Percentiles rank a stretch among this genome's conserved stretches.
These are phyloP conservation scores for Automeris io DNA, from an alignment of 2,888 invertebrate genomes.

Conservation along the genomic window DNA sequence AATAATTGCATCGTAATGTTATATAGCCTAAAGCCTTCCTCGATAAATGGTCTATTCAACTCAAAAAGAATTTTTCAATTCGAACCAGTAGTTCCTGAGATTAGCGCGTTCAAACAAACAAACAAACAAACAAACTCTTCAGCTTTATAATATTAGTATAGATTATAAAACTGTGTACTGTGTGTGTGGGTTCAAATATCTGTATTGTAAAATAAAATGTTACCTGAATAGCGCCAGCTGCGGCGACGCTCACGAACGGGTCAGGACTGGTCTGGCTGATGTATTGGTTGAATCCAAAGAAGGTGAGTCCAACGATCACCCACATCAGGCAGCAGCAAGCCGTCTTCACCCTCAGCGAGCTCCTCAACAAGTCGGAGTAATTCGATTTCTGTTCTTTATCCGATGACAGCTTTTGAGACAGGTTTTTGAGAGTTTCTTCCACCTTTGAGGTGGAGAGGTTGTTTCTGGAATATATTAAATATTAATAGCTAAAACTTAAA, in stretches of 20 bases:
- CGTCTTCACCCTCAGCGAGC: constrained; percentile 80
- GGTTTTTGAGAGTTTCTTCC: constrained; percentile 52
- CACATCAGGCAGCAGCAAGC: constrained; percentile 83
- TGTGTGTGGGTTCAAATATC: no score
- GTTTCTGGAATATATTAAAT: constrained; percentile 61
- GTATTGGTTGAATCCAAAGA: constrained; percentile 91
- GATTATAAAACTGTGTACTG: no score
- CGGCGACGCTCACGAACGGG: constrained; percentile 87
- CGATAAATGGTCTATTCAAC: no score
- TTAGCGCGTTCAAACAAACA: no score
- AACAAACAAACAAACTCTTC: no score
- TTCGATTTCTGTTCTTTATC: constrained; percentile 55
- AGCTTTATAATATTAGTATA: no score
- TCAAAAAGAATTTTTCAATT: no score
- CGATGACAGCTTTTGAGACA: constrained; percentile 35
- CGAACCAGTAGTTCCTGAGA: no score
- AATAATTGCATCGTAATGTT: no score
- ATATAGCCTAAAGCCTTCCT: no score
- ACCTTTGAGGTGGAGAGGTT: constrained; percentile 66
- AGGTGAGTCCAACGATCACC: constrained; percentile 89
- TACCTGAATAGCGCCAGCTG: constrained; percentile 72
- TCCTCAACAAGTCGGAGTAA: constrained; percentile 79
- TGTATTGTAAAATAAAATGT: no score
- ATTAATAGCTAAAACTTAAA: no score
- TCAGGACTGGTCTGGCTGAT: constrained; percentile 86